phyloP scores from a whole-genome alignment of 2,888 invertebrate species.

The Andricus quercusramuli region DNA sequence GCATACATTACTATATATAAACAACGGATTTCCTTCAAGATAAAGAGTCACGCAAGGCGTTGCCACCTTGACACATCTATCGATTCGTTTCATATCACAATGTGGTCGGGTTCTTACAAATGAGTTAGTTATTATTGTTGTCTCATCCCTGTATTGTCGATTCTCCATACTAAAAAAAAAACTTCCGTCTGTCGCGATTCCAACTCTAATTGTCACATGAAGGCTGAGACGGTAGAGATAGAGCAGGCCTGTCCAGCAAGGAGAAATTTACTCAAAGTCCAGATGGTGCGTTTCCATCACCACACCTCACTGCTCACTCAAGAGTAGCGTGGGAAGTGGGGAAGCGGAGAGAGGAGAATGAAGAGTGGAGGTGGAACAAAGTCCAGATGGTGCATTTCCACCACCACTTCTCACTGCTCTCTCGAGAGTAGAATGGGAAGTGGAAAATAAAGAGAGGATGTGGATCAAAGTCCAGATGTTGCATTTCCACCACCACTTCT shows the following conservation, averaged over 20 bases:
- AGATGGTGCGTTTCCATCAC: too few relatives aligned
- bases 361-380: too few relatives aligned
- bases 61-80: conserved; percentile 51
- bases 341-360: too few relatives aligned
- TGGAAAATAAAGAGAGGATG: too few relatives aligned
- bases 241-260: conserved; percentile 60
- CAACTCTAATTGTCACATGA: conserved; percentile 64
- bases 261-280: too few relatives aligned
- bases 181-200: conserved; percentile 50
- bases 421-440: too few relatives aligned
- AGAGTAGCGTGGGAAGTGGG: too few relatives aligned
- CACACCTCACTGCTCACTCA: too few relatives aligned
- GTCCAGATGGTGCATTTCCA: too few relatives aligned
- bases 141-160: conserved; percentile 79
- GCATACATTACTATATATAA: conserved; percentile 44
- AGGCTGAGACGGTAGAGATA: conserved; percentile 77
- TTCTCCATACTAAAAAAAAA: conserved; percentile 63
- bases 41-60: conserved; percentile 47
- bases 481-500: too few relatives aligned
- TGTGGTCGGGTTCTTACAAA: conserved; percentile 70
- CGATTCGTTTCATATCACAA: conserved; percentile 71
- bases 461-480: too few relatives aligned
- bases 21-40: conserved; percentile 45
- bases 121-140: conserved; percentile 77
- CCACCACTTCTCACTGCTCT: too few relatives aligned